phyloP scores from a whole-genome alignment of 2,888 invertebrate genomes.

The Stenoptilia bipunctidactyla region DNA sequence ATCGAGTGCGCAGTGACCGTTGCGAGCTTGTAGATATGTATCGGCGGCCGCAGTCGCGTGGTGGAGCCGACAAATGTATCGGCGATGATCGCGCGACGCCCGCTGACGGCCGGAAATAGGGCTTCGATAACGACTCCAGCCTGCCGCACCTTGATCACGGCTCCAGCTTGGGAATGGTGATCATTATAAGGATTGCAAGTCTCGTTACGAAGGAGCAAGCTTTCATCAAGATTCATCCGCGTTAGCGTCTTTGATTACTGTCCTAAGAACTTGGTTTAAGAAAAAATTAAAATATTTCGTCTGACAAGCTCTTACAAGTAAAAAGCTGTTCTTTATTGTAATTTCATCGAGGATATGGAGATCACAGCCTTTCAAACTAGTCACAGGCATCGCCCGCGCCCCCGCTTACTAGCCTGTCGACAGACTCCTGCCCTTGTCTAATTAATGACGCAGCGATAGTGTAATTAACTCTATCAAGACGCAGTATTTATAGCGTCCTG shows the following conservation, averaged over 20 bases:
- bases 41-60: constrained; percentile 38
- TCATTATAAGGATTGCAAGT: constrained; percentile 46
- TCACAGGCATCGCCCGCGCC: too few relatives aligned
- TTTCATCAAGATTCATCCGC: too few relatives aligned
- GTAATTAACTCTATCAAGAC: constrained; percentile 19
- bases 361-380: too few relatives aligned
- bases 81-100: constrained; percentile 53
- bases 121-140: constrained; percentile 61
- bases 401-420: background rate
- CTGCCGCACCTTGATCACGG: constrained; percentile 52
- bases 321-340: too few relatives aligned
- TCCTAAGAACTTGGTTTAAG: constrained; percentile 29
- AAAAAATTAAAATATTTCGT: constrained; percentile 37
- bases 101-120: constrained; percentile 68
- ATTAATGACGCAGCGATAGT: constrained; percentile 11
- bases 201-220: too few relatives aligned
- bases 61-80: constrained; percentile 66
- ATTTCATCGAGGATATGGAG: too few relatives aligned
- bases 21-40: constrained; percentile 44
- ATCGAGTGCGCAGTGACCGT: constrained; percentile 46
- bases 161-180: constrained; percentile 54
- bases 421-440: constrained; percentile 12
- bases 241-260: background rate
- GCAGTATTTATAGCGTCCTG: background rate
- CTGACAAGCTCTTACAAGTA: too few relatives aligned